A percentile compares a stretch with the other conserved stretches of the same genome.
Evolutionary conservation across 2,888 invertebrate genomes (phyloP).

Genomic region (Tetheella fluctuosa): DNA sequence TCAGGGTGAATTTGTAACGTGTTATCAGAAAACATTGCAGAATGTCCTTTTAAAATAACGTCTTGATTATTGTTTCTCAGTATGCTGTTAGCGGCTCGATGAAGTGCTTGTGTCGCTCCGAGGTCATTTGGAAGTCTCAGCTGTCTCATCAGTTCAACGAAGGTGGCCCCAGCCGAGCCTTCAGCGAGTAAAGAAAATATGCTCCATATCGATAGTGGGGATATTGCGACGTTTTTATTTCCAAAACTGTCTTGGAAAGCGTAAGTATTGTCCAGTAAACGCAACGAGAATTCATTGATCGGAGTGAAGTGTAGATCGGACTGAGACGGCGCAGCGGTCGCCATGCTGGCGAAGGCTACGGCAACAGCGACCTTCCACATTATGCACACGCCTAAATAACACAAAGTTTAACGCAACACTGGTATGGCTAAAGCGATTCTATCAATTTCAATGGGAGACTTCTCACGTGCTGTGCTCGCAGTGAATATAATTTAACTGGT

Average conservation of each 20-base stretch:
- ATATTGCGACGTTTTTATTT: conserved; percentile 64
- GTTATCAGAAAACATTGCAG: conserved; percentile 67
- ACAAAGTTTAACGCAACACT: conserved; percentile 52
- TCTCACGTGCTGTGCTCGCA: conserved; percentile 64
- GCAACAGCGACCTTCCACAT: conserved; percentile 57
- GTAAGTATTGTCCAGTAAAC: conserved; percentile 67
- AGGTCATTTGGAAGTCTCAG: conserved; percentile 65
- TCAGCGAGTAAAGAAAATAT: conserved; percentile 72
- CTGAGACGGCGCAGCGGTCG: conserved; percentile 54
- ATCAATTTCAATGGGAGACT: conserved; percentile 52
- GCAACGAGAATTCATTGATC: conserved; percentile 68
- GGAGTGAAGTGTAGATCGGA: conserved; percentile 52
- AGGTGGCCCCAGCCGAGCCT: conserved; percentile 73
- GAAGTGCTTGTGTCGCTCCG: conserved; percentile 63
- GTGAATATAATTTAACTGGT: conserved; percentile 65
- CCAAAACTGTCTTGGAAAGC: conserved; percentile 69
- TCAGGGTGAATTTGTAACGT: conserved; percentile 64
- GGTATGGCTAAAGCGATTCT: conserved; percentile 47
- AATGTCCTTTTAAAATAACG: conserved; percentile 59
- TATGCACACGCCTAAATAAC: conserved; percentile 41
- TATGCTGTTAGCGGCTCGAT: conserved; percentile 57
- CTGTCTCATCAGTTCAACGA: conserved; percentile 62
- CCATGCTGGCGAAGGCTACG: conserved; percentile 48
- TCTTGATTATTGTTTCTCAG: conserved; percentile 58
- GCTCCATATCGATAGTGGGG: conserved; percentile 76